Evolutionary conservation across 2,797 vertebrate species (phyloP).

Genomic region (Taeniopygia guttata): DNA sequence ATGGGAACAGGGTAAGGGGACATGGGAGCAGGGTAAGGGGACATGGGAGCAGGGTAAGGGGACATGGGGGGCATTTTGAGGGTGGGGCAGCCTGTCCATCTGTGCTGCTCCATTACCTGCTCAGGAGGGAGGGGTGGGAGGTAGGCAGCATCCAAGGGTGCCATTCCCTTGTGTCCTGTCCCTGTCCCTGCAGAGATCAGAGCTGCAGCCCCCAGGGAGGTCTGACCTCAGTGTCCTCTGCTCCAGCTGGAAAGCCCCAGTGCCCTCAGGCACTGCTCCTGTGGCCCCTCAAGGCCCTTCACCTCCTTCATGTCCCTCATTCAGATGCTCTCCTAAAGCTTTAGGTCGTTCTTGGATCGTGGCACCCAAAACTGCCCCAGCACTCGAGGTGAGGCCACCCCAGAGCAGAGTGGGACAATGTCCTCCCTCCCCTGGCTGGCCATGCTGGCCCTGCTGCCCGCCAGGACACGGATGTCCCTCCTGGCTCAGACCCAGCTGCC

Average conservation of each 20-base stretch:
- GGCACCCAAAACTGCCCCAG: neutral
- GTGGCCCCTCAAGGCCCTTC: neutral
- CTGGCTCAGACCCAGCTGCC: neutral
- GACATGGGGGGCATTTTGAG: no score
- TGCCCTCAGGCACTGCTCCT: neutral
- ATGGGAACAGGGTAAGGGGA: no score
- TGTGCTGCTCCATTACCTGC: neutral
- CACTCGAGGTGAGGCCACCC: accelerated
- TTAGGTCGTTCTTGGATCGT: neutral
- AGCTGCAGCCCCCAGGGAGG: no score
- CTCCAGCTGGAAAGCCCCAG: neutral
- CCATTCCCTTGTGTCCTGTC: neutral
- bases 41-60: no score
- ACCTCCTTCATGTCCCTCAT: accelerated
- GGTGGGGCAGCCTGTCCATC: neutral
- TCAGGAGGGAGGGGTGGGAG: neutral
- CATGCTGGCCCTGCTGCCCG: neutral
- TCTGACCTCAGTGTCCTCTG: neutral
- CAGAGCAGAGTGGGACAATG: neutral
- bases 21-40: no score
- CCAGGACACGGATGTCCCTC: neutral
- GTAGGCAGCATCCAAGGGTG: neutral
- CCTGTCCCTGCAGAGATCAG: no score
- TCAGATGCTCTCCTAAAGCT: neutral
- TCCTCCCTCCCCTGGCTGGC: neutral